phyloP scores from a whole-genome alignment of 2,113 vertebrate species.

The Talpa occidentalis region DNA sequence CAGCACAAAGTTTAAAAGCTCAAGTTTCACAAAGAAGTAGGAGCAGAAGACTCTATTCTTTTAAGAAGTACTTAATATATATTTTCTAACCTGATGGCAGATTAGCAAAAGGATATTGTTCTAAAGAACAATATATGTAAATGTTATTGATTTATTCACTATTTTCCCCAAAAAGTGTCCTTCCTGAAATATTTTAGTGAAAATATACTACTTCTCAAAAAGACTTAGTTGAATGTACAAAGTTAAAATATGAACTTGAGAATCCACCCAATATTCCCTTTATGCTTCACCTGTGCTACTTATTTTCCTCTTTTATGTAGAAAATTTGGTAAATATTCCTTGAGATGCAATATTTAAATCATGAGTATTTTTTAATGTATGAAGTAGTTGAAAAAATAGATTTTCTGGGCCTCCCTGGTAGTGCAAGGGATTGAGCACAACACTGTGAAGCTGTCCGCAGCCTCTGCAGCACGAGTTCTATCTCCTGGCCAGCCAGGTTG shows the following conservation, averaged over 20 bases:
- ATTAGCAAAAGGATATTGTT: not conserved
- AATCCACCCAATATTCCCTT: not conserved
- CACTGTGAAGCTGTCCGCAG: too few relatives aligned
- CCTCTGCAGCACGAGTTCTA: too few relatives aligned
- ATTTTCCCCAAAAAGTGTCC: not conserved
- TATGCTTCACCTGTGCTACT: not conserved
- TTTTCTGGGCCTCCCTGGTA: too few relatives aligned
- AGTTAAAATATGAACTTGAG: not conserved
- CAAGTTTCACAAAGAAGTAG: not conserved
- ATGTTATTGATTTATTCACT: not conserved
- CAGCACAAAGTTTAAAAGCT: not conserved
- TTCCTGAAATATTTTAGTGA: not conserved
- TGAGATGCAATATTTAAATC: not conserved
- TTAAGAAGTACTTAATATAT: not conserved
- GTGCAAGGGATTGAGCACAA: too few relatives aligned
- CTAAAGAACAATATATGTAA: not conserved
- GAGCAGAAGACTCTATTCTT: not conserved
- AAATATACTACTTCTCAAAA: not conserved
- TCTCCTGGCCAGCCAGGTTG: too few relatives aligned
- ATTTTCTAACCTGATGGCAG: not conserved
- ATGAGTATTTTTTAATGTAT: not conserved
- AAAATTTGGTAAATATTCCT: not conserved
- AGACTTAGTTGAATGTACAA: not conserved
- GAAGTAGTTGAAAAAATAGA: not conserved
- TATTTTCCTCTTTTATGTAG: not conserved